Base-by-base conservation (phyloP, 2,888 invertebrate species). In the Trisateles emortualis region DNA sequence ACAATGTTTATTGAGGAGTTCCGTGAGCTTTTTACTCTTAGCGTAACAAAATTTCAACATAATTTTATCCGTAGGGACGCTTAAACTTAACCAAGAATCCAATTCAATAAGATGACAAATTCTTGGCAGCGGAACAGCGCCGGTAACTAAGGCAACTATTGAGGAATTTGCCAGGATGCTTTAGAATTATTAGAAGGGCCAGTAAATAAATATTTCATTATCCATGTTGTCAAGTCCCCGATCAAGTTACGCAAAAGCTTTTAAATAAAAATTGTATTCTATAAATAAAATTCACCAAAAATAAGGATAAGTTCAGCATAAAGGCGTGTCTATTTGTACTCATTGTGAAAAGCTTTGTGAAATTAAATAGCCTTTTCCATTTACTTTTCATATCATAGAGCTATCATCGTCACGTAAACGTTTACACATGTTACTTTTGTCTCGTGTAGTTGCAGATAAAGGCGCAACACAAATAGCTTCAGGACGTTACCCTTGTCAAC, bases 401-500 rank as follows among this genome's bases (percentile, higher is more conserved):
- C 45, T 49, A 58, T 59, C 52, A 59, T 59, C 22, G 51, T 49
- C 1, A 26, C 26, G 39, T 65, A 30, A 63, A 56, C 52, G 46
- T 51, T 46, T 16, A 62, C 59, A 62, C 61, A 67, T 52, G 69
- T 47, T 69, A 67, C 14, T 68, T 65, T 68, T 63, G 50, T 53
- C 58, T 52, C 45, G 45, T 46, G 41, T 51, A 39, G 43, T 48
- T 51, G 67, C 64, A 74, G 74, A 76, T 79, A 78, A 71, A 72
- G 69, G 73, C 64, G 65, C 64, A 69, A 75, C 78, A 73, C 78
- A 83, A 86, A 86, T 84, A 86, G 82, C 78, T 72, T 61, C 73
- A 83, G 83, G 83, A 84, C 83, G 73, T 86, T 84, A 86, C 83
- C 84, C 86, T 78, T 85, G 85, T 86, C 86, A 86, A 79, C 79